These are phyloP conservation scores for Drosophila fulvimacula DNA, from an alignment of 2,888 invertebrate species.

Conservation along the genomic window DNA sequence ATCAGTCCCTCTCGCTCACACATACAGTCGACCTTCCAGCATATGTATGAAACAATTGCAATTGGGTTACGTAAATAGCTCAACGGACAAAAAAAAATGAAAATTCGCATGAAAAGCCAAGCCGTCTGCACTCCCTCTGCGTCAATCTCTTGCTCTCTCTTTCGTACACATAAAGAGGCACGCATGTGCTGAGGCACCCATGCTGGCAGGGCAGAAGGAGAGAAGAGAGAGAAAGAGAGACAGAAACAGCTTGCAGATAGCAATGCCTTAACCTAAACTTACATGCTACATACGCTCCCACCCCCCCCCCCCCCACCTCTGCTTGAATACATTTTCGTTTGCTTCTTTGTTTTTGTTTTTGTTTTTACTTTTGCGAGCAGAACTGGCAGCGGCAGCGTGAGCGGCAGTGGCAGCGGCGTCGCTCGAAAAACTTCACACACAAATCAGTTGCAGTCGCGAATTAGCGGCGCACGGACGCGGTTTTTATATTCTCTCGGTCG, in stretches of 20 bases:
- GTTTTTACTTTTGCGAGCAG: conserved; percentile 39
- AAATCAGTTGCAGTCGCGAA: conserved; percentile 79
- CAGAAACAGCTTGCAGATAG: conserved; percentile 16
- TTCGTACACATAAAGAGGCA: not conserved
- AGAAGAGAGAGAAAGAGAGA: not conserved
- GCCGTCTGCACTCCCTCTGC: conserved; percentile 15
- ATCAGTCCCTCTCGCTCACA: not conserved
- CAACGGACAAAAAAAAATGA: conserved; percentile 21
- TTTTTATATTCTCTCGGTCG: conserved; percentile 32
- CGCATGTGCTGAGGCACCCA: not conserved
- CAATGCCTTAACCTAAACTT: conserved; percentile 35
- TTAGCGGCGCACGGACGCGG: conserved; percentile 72
- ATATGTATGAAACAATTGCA: conserved; percentile 57
- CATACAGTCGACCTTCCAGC: conserved; percentile 54
- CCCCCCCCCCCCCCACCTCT: not conserved
- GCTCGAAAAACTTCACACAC: conserved; percentile 60
- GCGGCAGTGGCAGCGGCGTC: conserved; percentile 22
- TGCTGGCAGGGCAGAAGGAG: not conserved
- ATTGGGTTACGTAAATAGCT: conserved; percentile 62
- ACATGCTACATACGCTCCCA: conserved; percentile 11
- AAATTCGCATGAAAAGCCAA: conserved; percentile 36
- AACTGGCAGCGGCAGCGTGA: conserved; percentile 11
- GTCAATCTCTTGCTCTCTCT: conserved; percentile 3
- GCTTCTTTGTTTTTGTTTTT: conserved; percentile 11
- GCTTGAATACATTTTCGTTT: conserved; percentile 6